Evolutionary conservation across 2,888 invertebrate genomes (phyloP), one percentile per base, ranked within the genome.

Genomic region (Bellardia bayeri): DNA sequence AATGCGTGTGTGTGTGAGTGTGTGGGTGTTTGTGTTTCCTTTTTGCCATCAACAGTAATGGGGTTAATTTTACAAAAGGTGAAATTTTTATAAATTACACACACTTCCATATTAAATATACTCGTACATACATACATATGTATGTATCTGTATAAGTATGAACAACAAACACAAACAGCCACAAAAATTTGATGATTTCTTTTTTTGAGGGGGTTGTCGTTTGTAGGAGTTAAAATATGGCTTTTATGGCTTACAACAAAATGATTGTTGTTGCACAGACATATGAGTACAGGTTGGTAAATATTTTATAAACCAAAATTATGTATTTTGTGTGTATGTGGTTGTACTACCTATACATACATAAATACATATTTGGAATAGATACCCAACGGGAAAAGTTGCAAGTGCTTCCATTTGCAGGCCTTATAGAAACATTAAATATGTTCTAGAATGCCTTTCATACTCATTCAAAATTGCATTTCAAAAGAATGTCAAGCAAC

Each of bases 41-140:
- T 86, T 72, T 63, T 66, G 61, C 82, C 81, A 78, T 81, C 82
- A 85, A 84, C 78, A 69, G 75, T 89, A 87, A 86, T 87, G 88
- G 88, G 89, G 90, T 89, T 91, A 90, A 90, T 91, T 90, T 91
- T 88, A 90, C 90, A 91, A 84, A 83, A 82, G 84, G 82, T 84
- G 82, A 85, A 83, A 81, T 86, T 86, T 86, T 89, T 89, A 88
- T 83, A 86, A 86, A 86, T 89, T 82, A 78, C 82, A 64, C 82
- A 85, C 82, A 79, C 75, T 82, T 72, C 23, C 66, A 51, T 71
- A 63, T 66, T 64, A 64, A 72, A 81, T 23, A 23, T 23, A 23
- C 23, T 23, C 23, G 23, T 23, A 1, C 1, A 23, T 23, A 1
- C 23, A 23, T 23, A 23, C 23, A 23, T 23, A 23, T 64, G n/a